A percentile compares a stretch with the other conserved stretches of the same genome.
Conservation (phyloP, 2,888 invertebrate species). For the Drepana falcataria region DNA sequence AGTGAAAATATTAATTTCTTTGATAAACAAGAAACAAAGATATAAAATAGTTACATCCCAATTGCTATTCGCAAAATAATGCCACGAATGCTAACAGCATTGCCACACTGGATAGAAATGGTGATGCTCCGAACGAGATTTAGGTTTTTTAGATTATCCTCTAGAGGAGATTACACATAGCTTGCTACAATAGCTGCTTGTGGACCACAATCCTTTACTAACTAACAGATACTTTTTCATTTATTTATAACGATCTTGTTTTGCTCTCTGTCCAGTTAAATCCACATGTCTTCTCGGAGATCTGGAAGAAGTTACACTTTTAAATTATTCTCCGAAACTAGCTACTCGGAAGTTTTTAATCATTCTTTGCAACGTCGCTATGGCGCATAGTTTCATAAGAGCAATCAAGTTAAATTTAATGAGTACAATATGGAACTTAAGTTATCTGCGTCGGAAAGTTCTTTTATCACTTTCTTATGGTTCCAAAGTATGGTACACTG, state of each 20-base stretch:
- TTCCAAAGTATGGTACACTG: neutral
- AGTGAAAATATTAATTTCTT: no score
- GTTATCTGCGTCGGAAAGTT: neutral
- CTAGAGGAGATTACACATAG: no score
- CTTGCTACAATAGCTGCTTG: neutral
- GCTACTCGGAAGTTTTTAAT: conserved; percentile 22
- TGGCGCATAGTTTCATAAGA: conserved; percentile 17
- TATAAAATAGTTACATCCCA: no score
- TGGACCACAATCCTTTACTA: conserved; percentile 3
- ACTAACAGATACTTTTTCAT: conserved; percentile 20
- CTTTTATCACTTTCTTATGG: neutral
- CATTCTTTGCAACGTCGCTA: conserved; percentile 14
- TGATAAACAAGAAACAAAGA: no score
- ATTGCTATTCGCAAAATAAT: no score
- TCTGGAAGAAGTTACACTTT: conserved; percentile 26
- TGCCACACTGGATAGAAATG: no score
- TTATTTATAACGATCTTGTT: conserved; percentile 43
- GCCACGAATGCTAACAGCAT: no score
- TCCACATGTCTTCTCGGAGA: conserved; percentile 24
- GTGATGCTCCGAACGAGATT: no score
- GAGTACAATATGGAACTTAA: neutral
- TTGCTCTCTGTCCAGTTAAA: conserved; percentile 33
- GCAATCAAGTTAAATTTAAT: conserved; percentile 10
- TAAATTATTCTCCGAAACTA: conserved; percentile 25
- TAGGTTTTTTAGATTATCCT: no score